Evolutionary conservation across 1,140 invertebrate genomes (phyloP).

Genomic region (Diachasmimorpha longicaudata): DNA sequence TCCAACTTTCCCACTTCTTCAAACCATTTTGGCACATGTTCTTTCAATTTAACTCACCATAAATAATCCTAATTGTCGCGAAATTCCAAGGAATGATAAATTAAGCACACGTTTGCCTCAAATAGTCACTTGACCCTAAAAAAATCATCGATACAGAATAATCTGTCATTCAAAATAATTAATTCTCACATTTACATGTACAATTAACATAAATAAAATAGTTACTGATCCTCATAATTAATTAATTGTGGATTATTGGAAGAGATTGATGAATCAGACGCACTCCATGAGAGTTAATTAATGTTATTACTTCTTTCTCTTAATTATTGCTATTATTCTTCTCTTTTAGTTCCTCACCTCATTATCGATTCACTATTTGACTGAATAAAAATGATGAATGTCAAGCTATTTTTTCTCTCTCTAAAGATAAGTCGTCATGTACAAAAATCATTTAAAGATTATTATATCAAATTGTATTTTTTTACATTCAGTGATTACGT

Average conservation of each 20-base stretch:
- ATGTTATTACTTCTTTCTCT: neutral
- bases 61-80: neutral
- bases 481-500: slow-evolving; percentile 27
- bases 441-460: neutral
- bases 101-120: neutral
- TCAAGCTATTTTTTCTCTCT: neutral
- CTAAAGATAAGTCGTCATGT: slow-evolving; percentile 5
- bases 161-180: neutral
- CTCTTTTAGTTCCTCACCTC: neutral
- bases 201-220: neutral
- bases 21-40: neutral
- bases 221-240: neutral
- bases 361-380: neutral
- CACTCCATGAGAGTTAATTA: neutral
- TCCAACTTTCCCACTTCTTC: no score
- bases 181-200: neutral
- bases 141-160: neutral
- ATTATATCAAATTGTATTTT: slow-evolving; percentile 15
- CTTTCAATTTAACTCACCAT: neutral
- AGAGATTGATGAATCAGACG: neutral
- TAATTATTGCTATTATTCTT: neutral
- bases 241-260: neutral
- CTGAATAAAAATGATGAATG: neutral
- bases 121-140: neutral
- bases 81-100: neutral